Base-by-base conservation (phyloP, 2,888 invertebrate genomes). In the Asteroscopus sphinx region DNA sequence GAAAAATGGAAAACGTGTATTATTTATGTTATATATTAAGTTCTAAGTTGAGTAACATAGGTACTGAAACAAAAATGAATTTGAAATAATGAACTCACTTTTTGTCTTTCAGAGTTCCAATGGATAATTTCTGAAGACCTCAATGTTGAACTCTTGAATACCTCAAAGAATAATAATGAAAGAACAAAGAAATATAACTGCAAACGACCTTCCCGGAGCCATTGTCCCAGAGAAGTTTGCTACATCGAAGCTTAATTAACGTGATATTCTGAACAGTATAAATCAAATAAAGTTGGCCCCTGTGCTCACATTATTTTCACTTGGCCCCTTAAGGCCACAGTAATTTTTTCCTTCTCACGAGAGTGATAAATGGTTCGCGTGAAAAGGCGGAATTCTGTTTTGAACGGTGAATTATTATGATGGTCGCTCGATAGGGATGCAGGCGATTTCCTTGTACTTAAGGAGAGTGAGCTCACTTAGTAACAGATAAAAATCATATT, bases 351-450 rank as follows among this genome's bases (percentile, higher is more conserved):
- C 77, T 78, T 80, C 87, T 81, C 80, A 59, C 73, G 60, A 77
- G 81, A 79, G 81, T 89, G 89, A 89, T 89, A 85, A 88, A 89
- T 88, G 88, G 85, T 74, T 61, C 73, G 75, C 79, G 81, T 86
- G 86, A 88, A 88, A 81, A 78, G 79, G 81, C 79, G 69, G 68
- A 84, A 83, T 84, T 86, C 81, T 81, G 81, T 82, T 79, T 79
- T 80, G 78, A 82, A 71, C 55, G 78, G 81, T 79, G 79, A 76
- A 71, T 76, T 82, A 83, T 82, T 85, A 74, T 77, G 60, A 69
- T 49, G 53, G 55, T 54, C 61, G 57, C 52, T 48, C 52, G 65
- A 76, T 73, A 70, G 52, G 46, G 44, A 47, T 62, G 53, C 53
- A 64, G 56, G 66, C 46, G 39, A 56, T 52, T 56, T 70, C 51